phyloP scores from a whole-genome alignment of 2,888 invertebrate genomes.

The Mythimna pallens region DNA sequence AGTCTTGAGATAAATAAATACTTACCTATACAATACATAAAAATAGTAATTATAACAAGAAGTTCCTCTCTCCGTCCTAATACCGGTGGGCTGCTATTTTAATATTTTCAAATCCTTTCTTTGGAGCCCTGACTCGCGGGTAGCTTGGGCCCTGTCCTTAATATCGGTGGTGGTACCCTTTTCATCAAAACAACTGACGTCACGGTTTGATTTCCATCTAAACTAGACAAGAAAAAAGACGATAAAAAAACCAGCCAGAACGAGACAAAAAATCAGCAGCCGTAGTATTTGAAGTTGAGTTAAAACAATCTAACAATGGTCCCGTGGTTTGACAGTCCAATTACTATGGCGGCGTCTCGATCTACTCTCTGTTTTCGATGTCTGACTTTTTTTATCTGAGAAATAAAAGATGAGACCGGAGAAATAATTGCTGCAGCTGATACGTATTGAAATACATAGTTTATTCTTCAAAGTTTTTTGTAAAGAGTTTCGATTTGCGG shows the following conservation, averaged over 20 bases:
- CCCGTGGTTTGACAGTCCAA: conserved; percentile 76
- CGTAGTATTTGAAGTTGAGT: conserved; percentile 50
- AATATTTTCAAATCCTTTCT: too few relatives aligned
- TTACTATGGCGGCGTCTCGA: conserved; percentile 69
- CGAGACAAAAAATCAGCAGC: conserved; percentile 17
- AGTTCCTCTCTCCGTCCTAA: too few relatives aligned
- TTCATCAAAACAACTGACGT: neutral
- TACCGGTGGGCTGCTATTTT: too few relatives aligned
- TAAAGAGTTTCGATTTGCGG: conserved; percentile 17
- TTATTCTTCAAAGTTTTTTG: conserved; percentile 39
- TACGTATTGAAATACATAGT: conserved; percentile 64
- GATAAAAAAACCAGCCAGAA: conserved; percentile 21
- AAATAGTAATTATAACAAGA: too few relatives aligned
- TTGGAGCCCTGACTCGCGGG: too few relatives aligned
- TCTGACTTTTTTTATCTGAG: conserved; percentile 67
- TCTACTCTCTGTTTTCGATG: conserved; percentile 67
- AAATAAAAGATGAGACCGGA: conserved; percentile 66
- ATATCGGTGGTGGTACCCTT: too few relatives aligned
- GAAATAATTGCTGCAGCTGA: conserved; percentile 73
- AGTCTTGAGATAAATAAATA: too few relatives aligned
- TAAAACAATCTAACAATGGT: conserved; percentile 64
- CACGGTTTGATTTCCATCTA: neutral
- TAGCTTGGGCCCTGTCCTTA: too few relatives aligned
- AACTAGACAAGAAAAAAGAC: conserved; percentile 10
- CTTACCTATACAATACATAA: too few relatives aligned